Percentiles rank a stretch among this genome's conserved stretches.
These are phyloP conservation scores for Pseudachorutes palmiensis DNA, from an alignment of 1,140 invertebrate genomes.

Conservation along the genomic window DNA sequence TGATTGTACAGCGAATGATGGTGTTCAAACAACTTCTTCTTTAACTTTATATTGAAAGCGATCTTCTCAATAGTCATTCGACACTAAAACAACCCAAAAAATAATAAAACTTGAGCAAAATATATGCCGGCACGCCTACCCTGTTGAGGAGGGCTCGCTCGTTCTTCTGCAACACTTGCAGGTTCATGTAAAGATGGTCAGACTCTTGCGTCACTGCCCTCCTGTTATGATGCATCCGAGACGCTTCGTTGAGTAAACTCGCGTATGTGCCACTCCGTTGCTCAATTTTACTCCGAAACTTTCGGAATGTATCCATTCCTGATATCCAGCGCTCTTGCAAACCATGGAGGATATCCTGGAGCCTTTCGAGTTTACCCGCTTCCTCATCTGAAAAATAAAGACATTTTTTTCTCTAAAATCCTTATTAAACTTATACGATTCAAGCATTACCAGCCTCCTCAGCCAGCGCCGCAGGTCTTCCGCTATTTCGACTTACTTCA, in stretches of 20 bases:
- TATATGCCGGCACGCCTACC: slow-evolving; percentile 6
- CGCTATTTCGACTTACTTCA: slow-evolving; percentile 25
- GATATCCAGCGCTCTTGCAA: slow-evolving; percentile 22
- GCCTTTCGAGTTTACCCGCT: slow-evolving; percentile 28
- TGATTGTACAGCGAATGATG: slow-evolving; percentile 27
- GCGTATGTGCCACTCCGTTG: slow-evolving; percentile 13
- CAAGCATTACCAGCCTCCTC: slow-evolving; percentile 21
- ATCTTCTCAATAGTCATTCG: slow-evolving; percentile 23
- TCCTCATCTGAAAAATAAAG: slow-evolving; percentile 22
- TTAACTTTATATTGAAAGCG: neutral
- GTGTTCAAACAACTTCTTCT: slow-evolving; percentile 27
- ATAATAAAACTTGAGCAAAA: neutral
- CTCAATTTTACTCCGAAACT: slow-evolving; percentile 23
- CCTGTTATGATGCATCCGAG: slow-evolving; percentile 16
- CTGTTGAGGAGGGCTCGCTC: slow-evolving; percentile 27
- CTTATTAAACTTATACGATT: neutral
- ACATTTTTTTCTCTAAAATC: neutral
- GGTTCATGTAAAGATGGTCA: slow-evolving; percentile 21
- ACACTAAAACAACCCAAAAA: slow-evolving; percentile 12
- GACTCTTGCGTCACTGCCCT: slow-evolving; percentile 19
- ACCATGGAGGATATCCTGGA: slow-evolving; percentile 20
- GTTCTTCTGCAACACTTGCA: slow-evolving; percentile 18
- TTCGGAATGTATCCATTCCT: slow-evolving; percentile 18
- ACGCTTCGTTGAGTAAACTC: slow-evolving; percentile 23
- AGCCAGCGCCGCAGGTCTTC: slow-evolving; percentile 23